phyloP scores from a whole-genome alignment of 2,113 vertebrate genomes.

The Pedetes capensis region DNA sequence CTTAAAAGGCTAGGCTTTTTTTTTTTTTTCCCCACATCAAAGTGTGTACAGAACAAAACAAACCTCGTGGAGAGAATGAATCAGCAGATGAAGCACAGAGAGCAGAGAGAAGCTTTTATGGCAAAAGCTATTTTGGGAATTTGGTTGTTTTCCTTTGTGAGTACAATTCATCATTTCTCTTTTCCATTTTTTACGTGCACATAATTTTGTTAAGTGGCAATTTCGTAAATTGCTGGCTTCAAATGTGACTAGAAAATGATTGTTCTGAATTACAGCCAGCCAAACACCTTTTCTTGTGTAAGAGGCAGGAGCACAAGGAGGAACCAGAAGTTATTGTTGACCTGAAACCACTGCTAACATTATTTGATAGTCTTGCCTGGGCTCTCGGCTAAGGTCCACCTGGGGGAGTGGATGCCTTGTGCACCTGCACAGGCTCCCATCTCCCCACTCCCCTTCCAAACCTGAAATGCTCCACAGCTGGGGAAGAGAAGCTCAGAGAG shows the following conservation, averaged over 20 bases:
- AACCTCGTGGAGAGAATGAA: background rate
- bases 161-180: slow-evolving; percentile 13
- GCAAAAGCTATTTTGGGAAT: slow-evolving; percentile 8
- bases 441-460: rapidly evolving
- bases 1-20: background rate
- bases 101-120: background rate
- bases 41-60: background rate
- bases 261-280: background rate
- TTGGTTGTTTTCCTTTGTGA: slow-evolving; percentile 31
- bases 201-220: slow-evolving; percentile 46
- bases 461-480: background rate
- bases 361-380: background rate
- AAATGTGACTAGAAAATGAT: slow-evolving; percentile 33
- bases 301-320: background rate
- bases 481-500: background rate
- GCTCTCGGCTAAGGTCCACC: background rate
- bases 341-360: rapidly evolving
- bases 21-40: background rate
- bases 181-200: background rate
- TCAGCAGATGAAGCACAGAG: background rate
- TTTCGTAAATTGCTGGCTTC: slow-evolving; percentile 46
- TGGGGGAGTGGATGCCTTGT: rapidly evolving
- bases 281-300: background rate
- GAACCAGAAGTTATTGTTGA: background rate
- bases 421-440: rapidly evolving